Evolutionary conservation across 2,113 vertebrate genomes (phyloP).

Genomic region (Plotosus lineatus): DNA sequence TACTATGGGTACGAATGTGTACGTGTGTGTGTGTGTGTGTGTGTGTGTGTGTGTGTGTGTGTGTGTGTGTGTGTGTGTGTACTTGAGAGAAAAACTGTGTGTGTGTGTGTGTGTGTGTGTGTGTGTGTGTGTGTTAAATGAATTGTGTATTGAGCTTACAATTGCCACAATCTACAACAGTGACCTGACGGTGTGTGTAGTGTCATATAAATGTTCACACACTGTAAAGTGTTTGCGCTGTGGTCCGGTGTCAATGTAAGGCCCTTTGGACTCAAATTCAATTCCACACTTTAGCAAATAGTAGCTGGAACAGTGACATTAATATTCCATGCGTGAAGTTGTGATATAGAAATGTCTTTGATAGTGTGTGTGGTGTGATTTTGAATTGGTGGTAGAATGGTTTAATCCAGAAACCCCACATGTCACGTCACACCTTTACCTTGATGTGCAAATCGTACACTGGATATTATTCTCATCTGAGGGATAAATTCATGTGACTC

Average conservation of each 20-base stretch:
- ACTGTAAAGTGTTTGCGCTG: background rate
- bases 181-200: slow-evolving; percentile 3
- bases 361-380: background rate
- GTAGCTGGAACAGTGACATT: slow-evolving; percentile 1
- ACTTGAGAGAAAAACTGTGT: too few species aligned
- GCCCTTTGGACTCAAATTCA: slow-evolving; percentile 2
- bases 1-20: slow-evolving; percentile 17
- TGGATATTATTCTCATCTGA: slow-evolving; percentile 38
- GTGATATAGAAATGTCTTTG: background rate
- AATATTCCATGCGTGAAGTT: background rate
- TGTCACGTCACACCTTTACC: slow-evolving; percentile 27
- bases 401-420: slow-evolving; percentile 32
- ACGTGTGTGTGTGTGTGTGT: slow-evolving; percentile 24
- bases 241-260: background rate
- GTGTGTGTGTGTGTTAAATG: slow-evolving; percentile 13
- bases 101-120: slow-evolving; percentile 9
- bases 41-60: slow-evolving; percentile 19
- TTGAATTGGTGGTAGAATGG: background rate
- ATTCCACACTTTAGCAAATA: slow-evolving; percentile 27
- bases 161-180: slow-evolving; percentile 18
- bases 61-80: slow-evolving; percentile 11
- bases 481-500: slow-evolving; percentile 57
- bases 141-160: slow-evolving; percentile 14
- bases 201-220: slow-evolving; percentile 23
- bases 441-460: slow-evolving; percentile 1